These are phyloP conservation scores for Cygnus olor DNA, from an alignment of 2,797 vertebrate species.

Conservation along the genomic window DNA sequence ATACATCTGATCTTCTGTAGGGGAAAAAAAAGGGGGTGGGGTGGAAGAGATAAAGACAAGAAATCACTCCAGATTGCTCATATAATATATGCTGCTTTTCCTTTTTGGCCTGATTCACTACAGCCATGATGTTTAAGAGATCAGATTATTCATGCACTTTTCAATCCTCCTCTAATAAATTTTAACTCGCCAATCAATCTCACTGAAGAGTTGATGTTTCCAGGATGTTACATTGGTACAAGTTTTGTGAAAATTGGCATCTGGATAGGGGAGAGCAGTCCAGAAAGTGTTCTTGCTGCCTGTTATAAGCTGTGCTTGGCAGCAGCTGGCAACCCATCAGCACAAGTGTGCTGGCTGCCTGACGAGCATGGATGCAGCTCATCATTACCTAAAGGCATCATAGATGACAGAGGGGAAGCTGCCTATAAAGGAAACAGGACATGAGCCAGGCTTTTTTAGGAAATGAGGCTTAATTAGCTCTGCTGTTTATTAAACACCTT, in stretches of 20 bases:
- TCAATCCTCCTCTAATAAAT: not conserved
- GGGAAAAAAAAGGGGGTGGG: not conserved
- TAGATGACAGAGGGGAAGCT: not conserved
- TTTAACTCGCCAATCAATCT: not conserved
- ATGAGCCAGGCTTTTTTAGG: not conserved
- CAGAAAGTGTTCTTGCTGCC: not conserved
- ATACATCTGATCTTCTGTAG: not conserved
- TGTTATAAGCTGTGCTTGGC: not conserved
- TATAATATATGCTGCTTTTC: not conserved
- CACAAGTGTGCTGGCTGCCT: not conserved
- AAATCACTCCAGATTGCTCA: not conserved
- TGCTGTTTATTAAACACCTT: not conserved
- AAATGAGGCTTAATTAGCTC: not conserved
- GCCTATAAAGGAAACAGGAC: not conserved
- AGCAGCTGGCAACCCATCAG: not conserved
- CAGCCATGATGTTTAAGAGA: not conserved
- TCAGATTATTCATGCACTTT: not conserved
- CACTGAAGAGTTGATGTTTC: not conserved
- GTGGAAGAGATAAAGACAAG: not conserved
- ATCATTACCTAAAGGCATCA: slow-evolving; percentile 13
- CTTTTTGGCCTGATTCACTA: not conserved
- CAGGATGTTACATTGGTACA: not conserved
- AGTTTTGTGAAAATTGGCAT: not conserved
- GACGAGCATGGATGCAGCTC: not conserved
- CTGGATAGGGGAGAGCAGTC: not conserved